Percentiles rank a stretch among this genome's conserved stretches.
Evolutionary conservation across 2,888 invertebrate genomes (phyloP).

Genomic region (Fragum sueziense): DNA sequence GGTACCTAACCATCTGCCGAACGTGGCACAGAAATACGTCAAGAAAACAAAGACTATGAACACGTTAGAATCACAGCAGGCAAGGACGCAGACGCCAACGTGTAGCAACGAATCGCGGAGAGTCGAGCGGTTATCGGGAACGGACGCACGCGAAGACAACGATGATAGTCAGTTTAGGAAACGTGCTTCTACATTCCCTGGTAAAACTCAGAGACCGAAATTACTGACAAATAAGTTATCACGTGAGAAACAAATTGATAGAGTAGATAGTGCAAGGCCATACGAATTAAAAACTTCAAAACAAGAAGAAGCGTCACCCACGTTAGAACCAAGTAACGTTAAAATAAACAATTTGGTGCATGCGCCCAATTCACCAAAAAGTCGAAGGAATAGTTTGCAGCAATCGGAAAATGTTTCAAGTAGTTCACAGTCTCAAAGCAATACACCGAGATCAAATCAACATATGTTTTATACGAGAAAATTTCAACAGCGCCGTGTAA

Average conservation of each 20-base stretch:
- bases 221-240: constrained; percentile 24
- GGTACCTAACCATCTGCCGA: constrained; percentile 30
- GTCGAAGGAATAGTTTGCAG: constrained; percentile 2
- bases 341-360: constrained; percentile 22
- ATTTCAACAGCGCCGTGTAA: constrained; percentile 2
- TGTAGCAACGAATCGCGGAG: neutral
- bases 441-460: neutral
- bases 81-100: constrained; percentile 8
- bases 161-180: constrained; percentile 38
- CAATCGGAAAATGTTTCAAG: neutral
- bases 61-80: neutral
- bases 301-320: neutral
- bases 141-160: neutral
- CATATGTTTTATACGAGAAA: constrained; percentile 17
- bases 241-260: constrained; percentile 16
- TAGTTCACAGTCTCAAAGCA: neutral
- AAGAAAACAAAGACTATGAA: neutral
- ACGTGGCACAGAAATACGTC: constrained; percentile 51
- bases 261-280: neutral
- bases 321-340: constrained; percentile 1
- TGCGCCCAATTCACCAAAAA: neutral
- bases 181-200: constrained; percentile 56
- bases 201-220: constrained; percentile 44
- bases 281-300: neutral
- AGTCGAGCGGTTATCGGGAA: neutral